Conservation (phyloP, 2,888 invertebrate species). For the Resseliella maxima region DNA sequence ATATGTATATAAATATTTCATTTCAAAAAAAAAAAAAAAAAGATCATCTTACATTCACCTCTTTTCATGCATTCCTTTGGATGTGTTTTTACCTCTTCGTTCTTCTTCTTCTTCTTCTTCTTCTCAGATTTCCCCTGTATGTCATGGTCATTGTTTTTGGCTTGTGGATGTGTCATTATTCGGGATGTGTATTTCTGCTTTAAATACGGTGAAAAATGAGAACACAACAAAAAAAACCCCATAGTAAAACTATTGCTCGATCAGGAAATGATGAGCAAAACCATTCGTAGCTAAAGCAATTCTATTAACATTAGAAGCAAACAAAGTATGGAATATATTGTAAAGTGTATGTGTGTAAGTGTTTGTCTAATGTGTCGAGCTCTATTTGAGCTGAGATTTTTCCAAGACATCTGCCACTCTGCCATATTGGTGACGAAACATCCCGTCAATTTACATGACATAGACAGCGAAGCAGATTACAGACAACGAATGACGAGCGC, state of each 20-base stretch:
- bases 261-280: background rate
- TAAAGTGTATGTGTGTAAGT: no score
- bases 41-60: slow-evolving; percentile 17
- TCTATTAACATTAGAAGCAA: background rate
- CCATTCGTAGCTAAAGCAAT: background rate
- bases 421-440: background rate
- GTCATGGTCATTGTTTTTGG: no score
- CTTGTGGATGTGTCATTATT: no score
- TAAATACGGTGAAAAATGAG: background rate
- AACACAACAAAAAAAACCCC: background rate
- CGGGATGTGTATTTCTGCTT: background rate
- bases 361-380: background rate
- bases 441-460: background rate
- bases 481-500: background rate
- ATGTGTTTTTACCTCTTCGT: background rate
- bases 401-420: background rate
- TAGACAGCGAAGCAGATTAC: background rate
- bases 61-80: background rate
- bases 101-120: background rate
- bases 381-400: background rate
- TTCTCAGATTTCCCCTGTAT: background rate
- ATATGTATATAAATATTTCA: background rate
- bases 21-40: background rate
- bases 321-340: background rate
- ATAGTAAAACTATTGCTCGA: background rate